A percentile compares a stretch with the other conserved stretches of the same genome.
phyloP scores from a whole-genome alignment of 2,113 vertebrate genomes.

The Pseudorectes ferrugineus region DNA sequence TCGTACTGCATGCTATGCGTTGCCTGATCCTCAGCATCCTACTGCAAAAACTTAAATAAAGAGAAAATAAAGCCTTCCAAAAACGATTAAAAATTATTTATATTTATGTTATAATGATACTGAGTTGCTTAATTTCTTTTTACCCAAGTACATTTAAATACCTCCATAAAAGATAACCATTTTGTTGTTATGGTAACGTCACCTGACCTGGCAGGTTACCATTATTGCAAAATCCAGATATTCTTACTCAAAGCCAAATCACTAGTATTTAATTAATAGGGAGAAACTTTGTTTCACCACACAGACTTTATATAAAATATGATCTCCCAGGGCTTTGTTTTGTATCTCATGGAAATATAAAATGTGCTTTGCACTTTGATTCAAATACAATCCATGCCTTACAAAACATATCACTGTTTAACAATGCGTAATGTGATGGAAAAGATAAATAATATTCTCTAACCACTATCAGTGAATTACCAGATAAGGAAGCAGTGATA shows the following conservation, averaged over 20 bases:
- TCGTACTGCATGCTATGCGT: no score
- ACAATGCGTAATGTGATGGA: not conserved
- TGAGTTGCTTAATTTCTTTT: not conserved
- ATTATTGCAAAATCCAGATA: not conserved
- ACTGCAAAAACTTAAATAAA: not conserved
- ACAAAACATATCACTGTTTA: not conserved
- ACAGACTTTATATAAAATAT: not conserved
- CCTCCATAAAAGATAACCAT: not conserved
- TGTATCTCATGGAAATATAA: not conserved
- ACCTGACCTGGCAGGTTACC: not conserved
- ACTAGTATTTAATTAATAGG: not conserved
- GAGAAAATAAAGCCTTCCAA: not conserved
- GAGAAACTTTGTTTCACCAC: not conserved
- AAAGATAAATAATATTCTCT: constrained; percentile 5
- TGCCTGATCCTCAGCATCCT: not conserved
- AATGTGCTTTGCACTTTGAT: not conserved
- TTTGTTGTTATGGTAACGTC: not conserved
- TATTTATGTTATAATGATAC: not conserved
- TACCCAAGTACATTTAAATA: not conserved
- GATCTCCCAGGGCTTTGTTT: not conserved
- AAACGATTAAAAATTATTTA: not conserved
- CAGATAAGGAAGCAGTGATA: not conserved
- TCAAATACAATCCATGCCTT: not conserved
- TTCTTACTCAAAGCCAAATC: not conserved
- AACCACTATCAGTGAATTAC: not conserved